A percentile compares a stretch with the other conserved stretches of the same genome.
phyloP scores from a whole-genome alignment of 2,113 vertebrate genomes.

The Thermophis baileyi region DNA sequence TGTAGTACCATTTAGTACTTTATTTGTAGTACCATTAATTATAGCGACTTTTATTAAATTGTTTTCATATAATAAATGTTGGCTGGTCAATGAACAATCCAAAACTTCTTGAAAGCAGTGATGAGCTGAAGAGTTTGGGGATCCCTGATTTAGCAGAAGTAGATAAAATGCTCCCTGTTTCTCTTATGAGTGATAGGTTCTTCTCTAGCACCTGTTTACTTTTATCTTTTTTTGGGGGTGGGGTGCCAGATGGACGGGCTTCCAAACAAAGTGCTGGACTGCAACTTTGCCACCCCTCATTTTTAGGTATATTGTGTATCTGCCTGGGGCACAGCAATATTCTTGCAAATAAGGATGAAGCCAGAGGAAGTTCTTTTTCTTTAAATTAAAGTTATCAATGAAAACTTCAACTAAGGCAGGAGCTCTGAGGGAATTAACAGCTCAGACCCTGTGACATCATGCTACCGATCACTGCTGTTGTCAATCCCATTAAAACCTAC shows the following conservation, averaged over 20 bases:
- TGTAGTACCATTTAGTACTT: neutral
- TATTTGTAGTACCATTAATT: neutral
- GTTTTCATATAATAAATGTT: neutral
- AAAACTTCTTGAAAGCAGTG: neutral
- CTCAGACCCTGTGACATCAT: neutral
- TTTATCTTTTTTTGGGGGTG: neutral
- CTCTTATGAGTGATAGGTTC: neutral
- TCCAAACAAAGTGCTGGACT: neutral
- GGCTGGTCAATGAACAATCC: neutral
- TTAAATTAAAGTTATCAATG: neutral
- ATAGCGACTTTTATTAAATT: neutral
- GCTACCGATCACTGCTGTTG: neutral
- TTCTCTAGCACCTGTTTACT: neutral
- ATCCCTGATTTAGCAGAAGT: neutral
- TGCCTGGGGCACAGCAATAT: neutral
- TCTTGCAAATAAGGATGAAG: neutral
- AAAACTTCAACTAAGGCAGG: neutral
- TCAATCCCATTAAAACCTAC: neutral
- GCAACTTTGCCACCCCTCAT: neutral
- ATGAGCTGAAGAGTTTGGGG: neutral
- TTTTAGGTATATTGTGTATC: neutral
- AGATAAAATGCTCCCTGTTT: neutral
- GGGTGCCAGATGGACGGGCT: neutral
- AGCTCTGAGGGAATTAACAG: neutral
- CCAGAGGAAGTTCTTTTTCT: neutral